These are phyloP conservation scores for Molossus alvarezi DNA, from an alignment of 2,797 vertebrate genomes.

Conservation along the genomic window DNA sequence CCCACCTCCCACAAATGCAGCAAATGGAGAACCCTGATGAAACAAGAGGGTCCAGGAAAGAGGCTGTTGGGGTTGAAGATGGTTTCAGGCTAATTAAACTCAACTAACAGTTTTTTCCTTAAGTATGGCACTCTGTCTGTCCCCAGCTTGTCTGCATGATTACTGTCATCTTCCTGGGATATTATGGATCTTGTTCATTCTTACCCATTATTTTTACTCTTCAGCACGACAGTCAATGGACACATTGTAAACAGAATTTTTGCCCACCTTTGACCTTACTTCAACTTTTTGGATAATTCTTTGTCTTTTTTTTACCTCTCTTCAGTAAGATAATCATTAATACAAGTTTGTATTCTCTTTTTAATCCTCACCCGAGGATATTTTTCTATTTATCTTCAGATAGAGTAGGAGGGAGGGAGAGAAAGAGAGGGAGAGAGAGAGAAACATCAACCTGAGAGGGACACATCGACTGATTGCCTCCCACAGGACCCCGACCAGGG, in stretches of 20 bases:
- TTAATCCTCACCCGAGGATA: too few relatives aligned
- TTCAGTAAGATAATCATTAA: slow-evolving; percentile 26
- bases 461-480: too few relatives aligned
- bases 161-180: not conserved
- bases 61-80: not conserved
- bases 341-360: not conserved
- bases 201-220: not conserved
- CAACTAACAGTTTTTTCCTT: not conserved
- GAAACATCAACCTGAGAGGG: too few relatives aligned
- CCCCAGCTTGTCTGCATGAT: not conserved
- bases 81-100: not conserved
- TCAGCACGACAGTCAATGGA: not conserved
- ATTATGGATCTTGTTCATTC: not conserved
- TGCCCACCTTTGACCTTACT: not conserved
- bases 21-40: not conserved
- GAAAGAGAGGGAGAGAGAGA: too few relatives aligned
- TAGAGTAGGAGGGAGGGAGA: too few relatives aligned
- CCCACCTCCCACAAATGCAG: not conserved
- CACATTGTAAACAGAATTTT: not conserved
- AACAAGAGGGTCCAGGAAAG: not conserved
- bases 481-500: too few relatives aligned
- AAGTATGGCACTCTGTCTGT: not conserved
- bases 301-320: not conserved
- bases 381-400: too few relatives aligned
- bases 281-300: slow-evolving; percentile 23